Evolutionary conservation across 30 jellyfish, hydroid and myxozoan genomes (phyloP).

Genomic region (Aurelia aurita complex sp. Pacific): DNA sequence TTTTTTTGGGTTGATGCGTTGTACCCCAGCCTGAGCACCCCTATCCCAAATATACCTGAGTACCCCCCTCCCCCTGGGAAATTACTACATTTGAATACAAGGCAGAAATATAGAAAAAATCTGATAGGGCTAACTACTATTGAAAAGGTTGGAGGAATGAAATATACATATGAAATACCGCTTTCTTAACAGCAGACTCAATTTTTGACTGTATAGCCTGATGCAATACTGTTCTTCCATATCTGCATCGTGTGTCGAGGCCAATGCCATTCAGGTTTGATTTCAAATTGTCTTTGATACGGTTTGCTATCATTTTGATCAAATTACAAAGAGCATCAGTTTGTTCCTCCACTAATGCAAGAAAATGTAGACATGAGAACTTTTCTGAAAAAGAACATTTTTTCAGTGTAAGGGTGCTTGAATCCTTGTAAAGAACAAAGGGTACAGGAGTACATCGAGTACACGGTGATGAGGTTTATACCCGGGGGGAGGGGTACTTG

Average conservation of each 20-base stretch:
- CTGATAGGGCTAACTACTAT: no score
- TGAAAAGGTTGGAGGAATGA: neutral
- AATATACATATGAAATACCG: neutral
- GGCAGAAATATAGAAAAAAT: neutral
- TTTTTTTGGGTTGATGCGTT: no score
- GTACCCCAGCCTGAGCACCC: no score
- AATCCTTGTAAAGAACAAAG: no score
- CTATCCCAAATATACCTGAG: no score
- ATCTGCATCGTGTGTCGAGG: conserved; percentile 33
- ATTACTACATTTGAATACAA: no score
- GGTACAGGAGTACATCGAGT: no score
- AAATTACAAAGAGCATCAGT: neutral
- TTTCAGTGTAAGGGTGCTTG: no score
- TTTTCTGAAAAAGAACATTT: conserved; percentile 4
- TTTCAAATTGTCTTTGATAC: neutral
- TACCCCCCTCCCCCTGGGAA: no score
- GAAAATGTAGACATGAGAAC: conserved; percentile 38
- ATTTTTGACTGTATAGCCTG: conserved; percentile 1
- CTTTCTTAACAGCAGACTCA: neutral
- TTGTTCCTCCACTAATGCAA: conserved; percentile 1
- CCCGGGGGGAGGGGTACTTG: no score
- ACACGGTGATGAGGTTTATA: no score
- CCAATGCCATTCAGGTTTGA: no score
- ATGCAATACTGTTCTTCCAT: conserved; percentile 54
- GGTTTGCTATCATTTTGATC: neutral